phyloP scores from a whole-genome alignment of 2,888 invertebrate species.

The Anthophora plumipes region DNA sequence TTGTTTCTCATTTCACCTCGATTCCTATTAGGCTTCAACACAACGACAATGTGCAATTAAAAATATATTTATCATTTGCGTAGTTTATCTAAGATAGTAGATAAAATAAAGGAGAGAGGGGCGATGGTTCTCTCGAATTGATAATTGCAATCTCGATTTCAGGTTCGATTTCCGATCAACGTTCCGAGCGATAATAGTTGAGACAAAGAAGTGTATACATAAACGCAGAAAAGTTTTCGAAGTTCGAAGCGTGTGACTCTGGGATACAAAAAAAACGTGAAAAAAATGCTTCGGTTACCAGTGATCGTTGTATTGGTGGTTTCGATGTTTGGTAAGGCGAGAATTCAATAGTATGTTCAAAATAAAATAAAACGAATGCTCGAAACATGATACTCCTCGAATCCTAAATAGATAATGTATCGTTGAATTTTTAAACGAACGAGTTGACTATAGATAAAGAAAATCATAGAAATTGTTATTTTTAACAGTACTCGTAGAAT shows the following conservation, averaged over 20 bases:
- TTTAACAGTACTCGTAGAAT: not conserved
- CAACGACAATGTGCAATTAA: not conserved
- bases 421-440: not conserved
- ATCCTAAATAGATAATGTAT: constrained; percentile 1
- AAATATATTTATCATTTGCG: constrained; percentile 1
- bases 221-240: not conserved
- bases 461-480: not conserved
- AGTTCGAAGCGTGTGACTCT: not conserved
- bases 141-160: constrained; percentile 52
- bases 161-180: constrained; percentile 41
- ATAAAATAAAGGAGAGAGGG: constrained; percentile 15
- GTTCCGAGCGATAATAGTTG: constrained; percentile 20
- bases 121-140: constrained; percentile 17
- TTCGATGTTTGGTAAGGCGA: constrained; percentile 56
- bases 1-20: too few relatives aligned
- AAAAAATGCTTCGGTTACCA: constrained; percentile 44
- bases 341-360: not conserved
- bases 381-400: not conserved
- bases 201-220: constrained; percentile 7
- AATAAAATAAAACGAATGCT: constrained; percentile 3
- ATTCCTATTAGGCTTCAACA: not conserved
- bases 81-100: constrained; percentile 48
- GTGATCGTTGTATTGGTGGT: constrained; percentile 32
- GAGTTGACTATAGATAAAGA: not conserved
- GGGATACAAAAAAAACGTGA: not conserved